These are phyloP conservation scores for Eupithecia centaureata DNA, from an alignment of 2,888 invertebrate genomes.

Conservation along the genomic window DNA sequence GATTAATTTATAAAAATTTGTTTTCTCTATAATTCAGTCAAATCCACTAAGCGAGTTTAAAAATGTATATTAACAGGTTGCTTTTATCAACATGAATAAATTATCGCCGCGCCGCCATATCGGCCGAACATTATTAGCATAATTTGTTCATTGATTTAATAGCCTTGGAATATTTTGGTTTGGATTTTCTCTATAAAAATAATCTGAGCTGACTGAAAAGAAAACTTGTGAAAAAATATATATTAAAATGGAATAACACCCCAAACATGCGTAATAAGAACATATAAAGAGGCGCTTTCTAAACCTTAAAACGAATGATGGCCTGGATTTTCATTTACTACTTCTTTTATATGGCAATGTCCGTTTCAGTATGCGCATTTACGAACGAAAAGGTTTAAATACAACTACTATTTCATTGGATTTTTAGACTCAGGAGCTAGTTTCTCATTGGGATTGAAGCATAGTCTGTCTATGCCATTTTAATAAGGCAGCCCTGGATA, in stretches of 20 bases:
- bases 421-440: too few species aligned
- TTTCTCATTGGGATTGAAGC: too few species aligned
- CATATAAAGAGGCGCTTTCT: neutral
- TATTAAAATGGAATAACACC: neutral
- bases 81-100: conserved; percentile 7
- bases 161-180: neutral
- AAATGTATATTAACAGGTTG: neutral
- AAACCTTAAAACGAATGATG: neutral
- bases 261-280: neutral
- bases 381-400: too few species aligned
- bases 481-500: neutral
- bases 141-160: neutral
- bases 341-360: too few species aligned
- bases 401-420: too few species aligned
- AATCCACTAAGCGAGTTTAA: neutral
- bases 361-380: too few species aligned
- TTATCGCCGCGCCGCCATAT: neutral
- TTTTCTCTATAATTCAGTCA: neutral
- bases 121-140: neutral
- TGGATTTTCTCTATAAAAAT: neutral
- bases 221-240: neutral
- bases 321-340: too few species aligned
- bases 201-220: neutral
- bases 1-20: neutral
- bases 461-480: neutral